phyloP scores from a whole-genome alignment of 2,888 invertebrate genomes.

The Melieria omissa region DNA sequence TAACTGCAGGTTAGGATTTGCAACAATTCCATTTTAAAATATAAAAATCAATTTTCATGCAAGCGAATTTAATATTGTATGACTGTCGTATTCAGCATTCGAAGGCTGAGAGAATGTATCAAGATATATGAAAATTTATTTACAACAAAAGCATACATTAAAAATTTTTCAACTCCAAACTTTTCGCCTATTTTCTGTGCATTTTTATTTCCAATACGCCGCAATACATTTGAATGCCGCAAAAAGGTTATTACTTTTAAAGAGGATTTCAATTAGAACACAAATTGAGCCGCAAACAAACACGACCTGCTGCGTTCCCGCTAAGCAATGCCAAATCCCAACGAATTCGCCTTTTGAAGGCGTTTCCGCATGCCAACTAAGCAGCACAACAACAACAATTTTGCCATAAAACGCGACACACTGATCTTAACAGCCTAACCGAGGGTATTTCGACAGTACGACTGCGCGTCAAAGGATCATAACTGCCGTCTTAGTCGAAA shows the following conservation, averaged over 20 bases:
- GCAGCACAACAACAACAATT: too few species aligned
- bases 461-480: slow-evolving; percentile 34
- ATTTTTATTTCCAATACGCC: too few species aligned
- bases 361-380: too few species aligned
- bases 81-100: too few species aligned
- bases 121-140: background rate
- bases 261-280: slow-evolving; percentile 34
- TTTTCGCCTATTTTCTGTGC: too few species aligned
- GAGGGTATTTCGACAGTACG: background rate
- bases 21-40: background rate
- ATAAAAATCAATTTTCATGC: background rate
- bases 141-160: background rate
- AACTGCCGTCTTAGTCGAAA: slow-evolving; percentile 24
- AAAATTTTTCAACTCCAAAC: too few species aligned
- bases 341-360: too few species aligned
- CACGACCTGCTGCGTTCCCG: slow-evolving; percentile 36
- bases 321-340: too few species aligned
- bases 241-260: slow-evolving; percentile 16
- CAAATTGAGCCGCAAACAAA: slow-evolving; percentile 37
- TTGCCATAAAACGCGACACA: background rate
- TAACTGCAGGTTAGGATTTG: slow-evolving; percentile 36
- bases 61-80: too few species aligned
- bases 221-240: too few species aligned
- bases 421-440: background rate
- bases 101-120: background rate